Evolutionary conservation across 2,888 invertebrate species (phyloP), one percentile per base, ranked within the genome.

Genomic region (Aspidapion aeneum): DNA sequence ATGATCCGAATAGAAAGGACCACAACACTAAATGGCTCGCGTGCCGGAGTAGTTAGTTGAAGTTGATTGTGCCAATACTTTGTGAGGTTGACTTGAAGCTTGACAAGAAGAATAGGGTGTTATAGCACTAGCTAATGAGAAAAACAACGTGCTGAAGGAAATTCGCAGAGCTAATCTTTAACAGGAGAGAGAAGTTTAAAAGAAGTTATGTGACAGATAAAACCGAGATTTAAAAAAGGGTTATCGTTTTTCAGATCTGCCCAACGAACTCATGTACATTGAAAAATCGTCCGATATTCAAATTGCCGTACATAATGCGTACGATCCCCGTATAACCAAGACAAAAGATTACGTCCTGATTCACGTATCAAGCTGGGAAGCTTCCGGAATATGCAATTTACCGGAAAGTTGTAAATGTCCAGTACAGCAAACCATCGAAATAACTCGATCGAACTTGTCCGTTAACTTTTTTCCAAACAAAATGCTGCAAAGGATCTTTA

Each of bases 201-300:
- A n/a, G n/a, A n/a, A n/a, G n/a, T n/a, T n/a, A n/a, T n/a, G n/a
- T n/a, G n/a, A n/a, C n/a, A n/a, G n/a, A n/a, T n/a, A n/a, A n/a
- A n/a, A n/a, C n/a, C n/a, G n/a, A n/a, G n/a, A n/a, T n/a, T n/a
- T n/a, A n/a, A n/a, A n/a, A n/a, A n/a, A n/a, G n/a, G n/a, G n/a
- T n/a, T n/a, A n/a, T n/a, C n/a, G n/a, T n/a, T n/a, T n/a, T 68
- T 55, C 49, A 79, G 78, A 68, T 61, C 64, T 77, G 59, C 73
- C 76, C 19, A 71, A 67, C 56, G 73, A 76, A 60, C 74, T 73
- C 60, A 70, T 79, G 70, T 79, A 79, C 66, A 70, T 79, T 20
- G 78, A 79, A 68, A 75, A 72, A 65, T 74, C 76, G 1, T 68
- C 69, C 2, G 71, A 72, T 21, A 57, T 78, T n/a, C 74, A 77